A percentile compares a stretch with the other conserved stretches of the same genome.
phyloP scores from a whole-genome alignment of 2,113 vertebrate genomes.

The Oxygymnocypris stewartii region DNA sequence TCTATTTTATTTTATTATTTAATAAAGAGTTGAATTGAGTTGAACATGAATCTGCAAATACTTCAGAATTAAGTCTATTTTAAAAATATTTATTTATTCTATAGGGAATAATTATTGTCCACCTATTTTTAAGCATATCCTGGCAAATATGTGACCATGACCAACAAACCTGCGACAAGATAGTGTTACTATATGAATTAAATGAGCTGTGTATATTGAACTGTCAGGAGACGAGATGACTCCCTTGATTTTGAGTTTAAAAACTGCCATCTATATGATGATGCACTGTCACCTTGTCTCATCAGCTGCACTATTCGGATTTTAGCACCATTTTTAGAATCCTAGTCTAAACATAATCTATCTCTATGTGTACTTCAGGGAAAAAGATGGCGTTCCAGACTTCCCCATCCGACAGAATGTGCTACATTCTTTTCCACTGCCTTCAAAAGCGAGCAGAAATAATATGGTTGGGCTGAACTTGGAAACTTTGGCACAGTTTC shows the following conservation, averaged over 20 bases:
- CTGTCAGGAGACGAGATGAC: background rate
- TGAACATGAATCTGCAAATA: background rate
- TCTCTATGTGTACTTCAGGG: constrained; percentile 34
- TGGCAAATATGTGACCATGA: background rate
- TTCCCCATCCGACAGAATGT: constrained; percentile 26
- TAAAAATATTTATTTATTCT: background rate
- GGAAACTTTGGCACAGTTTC: constrained; percentile 44
- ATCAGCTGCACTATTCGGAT: background rate
- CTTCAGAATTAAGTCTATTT: background rate
- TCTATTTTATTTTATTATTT: no score
- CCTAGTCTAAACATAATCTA: constrained; percentile 42
- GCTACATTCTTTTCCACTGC: constrained; percentile 48
- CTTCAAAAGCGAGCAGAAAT: constrained; percentile 23
- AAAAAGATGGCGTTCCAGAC: constrained; percentile 25
- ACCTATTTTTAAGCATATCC: background rate
- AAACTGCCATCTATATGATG: constrained; percentile 9
- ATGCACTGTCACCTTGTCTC: constrained; percentile 28
- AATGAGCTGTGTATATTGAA: background rate
- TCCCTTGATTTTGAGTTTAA: background rate
- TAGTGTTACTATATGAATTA: background rate
- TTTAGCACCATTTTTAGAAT: constrained; percentile 27
- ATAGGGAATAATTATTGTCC: background rate
- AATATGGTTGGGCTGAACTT: constrained; percentile 40
- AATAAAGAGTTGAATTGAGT: background rate
- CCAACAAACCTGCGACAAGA: background rate